Conservation (phyloP, 2,113 vertebrate genomes). For the Chlamydotis undulata region DNA sequence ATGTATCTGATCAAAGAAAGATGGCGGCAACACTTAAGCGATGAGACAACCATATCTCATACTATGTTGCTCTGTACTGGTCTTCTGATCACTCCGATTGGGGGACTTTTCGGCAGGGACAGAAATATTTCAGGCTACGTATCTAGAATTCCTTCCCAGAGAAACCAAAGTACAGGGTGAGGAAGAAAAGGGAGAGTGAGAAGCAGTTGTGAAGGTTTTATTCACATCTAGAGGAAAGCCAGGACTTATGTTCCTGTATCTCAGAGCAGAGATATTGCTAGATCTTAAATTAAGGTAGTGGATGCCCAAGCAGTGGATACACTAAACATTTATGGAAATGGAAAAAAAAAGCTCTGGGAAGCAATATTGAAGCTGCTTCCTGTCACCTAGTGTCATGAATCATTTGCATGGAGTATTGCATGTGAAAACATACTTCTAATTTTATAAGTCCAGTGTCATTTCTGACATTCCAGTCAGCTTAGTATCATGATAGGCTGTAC, state of each 20-base stretch:
- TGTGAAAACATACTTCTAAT: not conserved
- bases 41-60: fast-evolving
- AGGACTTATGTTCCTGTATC: not conserved
- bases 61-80: not conserved
- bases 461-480: not conserved
- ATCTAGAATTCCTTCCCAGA: not conserved
- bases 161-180: not conserved
- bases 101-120: not conserved
- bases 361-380: not conserved
- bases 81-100: fast-evolving
- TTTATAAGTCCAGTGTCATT: not conserved
- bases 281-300: not conserved
- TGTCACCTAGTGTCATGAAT: not conserved
- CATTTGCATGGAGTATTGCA: not conserved
- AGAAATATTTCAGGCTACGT: not conserved
- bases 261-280: not conserved
- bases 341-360: not conserved
- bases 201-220: not conserved
- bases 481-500: not conserved
- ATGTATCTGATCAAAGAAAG: not conserved
- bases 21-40: not conserved
- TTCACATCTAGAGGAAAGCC: not conserved
- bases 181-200: not conserved
- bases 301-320: not conserved
- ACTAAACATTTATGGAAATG: not conserved